Percentiles rank a stretch among this genome's conserved stretches.
Evolutionary conservation across 2,113 vertebrate genomes (phyloP).

Genomic region (Gavialis gangeticus): DNA sequence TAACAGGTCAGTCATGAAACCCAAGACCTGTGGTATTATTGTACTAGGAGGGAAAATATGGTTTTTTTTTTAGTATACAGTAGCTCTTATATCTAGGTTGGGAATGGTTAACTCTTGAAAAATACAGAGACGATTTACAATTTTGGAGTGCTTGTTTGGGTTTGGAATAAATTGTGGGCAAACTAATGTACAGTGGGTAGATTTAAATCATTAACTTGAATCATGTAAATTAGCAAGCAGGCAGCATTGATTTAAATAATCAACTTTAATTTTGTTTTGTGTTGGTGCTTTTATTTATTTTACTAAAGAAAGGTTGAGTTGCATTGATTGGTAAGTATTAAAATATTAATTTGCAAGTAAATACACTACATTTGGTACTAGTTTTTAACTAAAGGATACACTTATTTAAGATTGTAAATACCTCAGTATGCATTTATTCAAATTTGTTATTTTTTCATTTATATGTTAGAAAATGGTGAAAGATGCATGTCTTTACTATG

Average conservation of each 20-base stretch:
- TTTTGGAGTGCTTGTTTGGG: too few relatives aligned
- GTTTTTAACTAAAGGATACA: slow-evolving; percentile 21
- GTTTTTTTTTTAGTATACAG: too few relatives aligned
- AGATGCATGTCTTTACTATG: background rate
- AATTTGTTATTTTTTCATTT: too few relatives aligned
- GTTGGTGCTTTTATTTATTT: background rate
- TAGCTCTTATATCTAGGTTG: too few relatives aligned
- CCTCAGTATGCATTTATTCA: too few relatives aligned
- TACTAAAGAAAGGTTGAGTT: background rate
- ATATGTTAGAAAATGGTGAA: too few relatives aligned
- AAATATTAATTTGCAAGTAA: background rate
- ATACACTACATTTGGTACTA: background rate
- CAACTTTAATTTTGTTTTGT: background rate
- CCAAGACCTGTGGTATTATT: too few relatives aligned
- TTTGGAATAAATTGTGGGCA: background rate
- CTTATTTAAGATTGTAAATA: background rate
- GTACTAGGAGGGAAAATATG: too few relatives aligned
- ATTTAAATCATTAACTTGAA: background rate
- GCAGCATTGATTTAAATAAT: background rate
- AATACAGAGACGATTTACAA: too few relatives aligned
- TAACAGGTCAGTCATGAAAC: background rate
- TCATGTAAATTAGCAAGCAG: background rate
- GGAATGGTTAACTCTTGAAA: too few relatives aligned
- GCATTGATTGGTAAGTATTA: background rate
- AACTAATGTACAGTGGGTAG: background rate